Base-by-base conservation (phyloP, 2,113 vertebrate species). In the Nettapus auritus region DNA sequence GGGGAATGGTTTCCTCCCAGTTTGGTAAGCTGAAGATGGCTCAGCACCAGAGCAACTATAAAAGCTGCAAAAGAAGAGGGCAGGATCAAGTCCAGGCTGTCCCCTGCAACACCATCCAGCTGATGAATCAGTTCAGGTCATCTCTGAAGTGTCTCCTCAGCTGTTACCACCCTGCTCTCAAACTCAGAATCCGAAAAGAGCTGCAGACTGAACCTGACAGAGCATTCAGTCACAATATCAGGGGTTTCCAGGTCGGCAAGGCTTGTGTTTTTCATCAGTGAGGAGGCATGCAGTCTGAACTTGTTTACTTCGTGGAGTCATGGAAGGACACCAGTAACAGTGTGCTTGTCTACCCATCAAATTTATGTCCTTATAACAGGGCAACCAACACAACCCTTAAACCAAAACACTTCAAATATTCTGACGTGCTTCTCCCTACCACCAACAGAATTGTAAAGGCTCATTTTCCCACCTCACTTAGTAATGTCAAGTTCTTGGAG, bases 41-140 rank as follows among this genome's bases (percentile, higher is more conserved):
- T 89, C 66, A 88, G 78, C 42, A 84, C 6, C 81, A 86, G 8
- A 0, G 0, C 6, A 3, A 1, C 28, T 1, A 0, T 60, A n/a
- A n/a, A n/a, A n/a, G n/a, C n/a, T n/a, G n/a, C n/a, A n/a, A 84
- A 92, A 28, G 8, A 81, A 52, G 25, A 82, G 50, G 19, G 40
- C 55, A 90, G 38, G 18, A 87, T 26, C 33, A 75, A 69, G 13
- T 29, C 31, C 28, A 56, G 42, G 23, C 13, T 34, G 44, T 40
- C 34, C 17, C 13, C 36, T 85, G 48, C 38, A 82, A 46, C 31
- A 75, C 76, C 19, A 60, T 38, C 33, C 62, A 71, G 44, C 9
- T 34, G 34, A 34, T 48, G 5, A 68, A 84, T 50, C 68, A 75
- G 31, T 9, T 66, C 55, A 73, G 85, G 44, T 9, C 70, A 71